Evolutionary conservation across 2,888 invertebrate genomes (phyloP), one percentile per base, ranked within the genome.

Genomic region (Drosophila putrida): DNA sequence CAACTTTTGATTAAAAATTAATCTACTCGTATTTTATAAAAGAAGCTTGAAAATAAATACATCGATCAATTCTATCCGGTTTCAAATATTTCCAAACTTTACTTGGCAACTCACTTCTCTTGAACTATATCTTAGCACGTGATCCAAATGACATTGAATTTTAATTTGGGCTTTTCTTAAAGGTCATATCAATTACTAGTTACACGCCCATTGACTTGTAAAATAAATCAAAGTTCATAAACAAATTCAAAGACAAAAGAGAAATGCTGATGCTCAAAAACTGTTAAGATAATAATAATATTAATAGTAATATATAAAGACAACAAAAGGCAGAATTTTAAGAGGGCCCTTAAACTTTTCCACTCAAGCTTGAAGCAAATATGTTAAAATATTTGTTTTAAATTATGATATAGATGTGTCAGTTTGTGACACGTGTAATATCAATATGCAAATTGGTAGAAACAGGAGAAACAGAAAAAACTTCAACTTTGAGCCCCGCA

Each of bases 151-250:
- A 47, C 89, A 82, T 88, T 89, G 82, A 64, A 46, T 60, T 54
- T 60, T 63, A 62, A 84, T 82, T 78, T 89, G 68, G 62, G 54
- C 50, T 70, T 89, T 72, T 87, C 75, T 66, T 69, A 35, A 71
- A 85, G 80, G 80, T 25, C 71, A 51, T 33, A 65, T 69, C 47
- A 49, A 15, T 62, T 66, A 66, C 46, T 41, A 57, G 33, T 64
- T 49, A 60, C 58, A 82, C 46, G 55, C 53, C 46, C 38, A 44
- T 33, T 49, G 49, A 20, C 25, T 59, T 71, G 54, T 64, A 53
- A 63, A 51, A 50, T 27, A 28, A 10, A 38, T 35, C 13, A 25
- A 20, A 49, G 33, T 44, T 13, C 31, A 25, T n/a, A 13, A 25
- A 11, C 9, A 46, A 36, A 9, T 39, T 35, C 5, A 46, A 59